Conservation (phyloP, 2,797 vertebrate genomes). For the Fringilla coelebs region DNA sequence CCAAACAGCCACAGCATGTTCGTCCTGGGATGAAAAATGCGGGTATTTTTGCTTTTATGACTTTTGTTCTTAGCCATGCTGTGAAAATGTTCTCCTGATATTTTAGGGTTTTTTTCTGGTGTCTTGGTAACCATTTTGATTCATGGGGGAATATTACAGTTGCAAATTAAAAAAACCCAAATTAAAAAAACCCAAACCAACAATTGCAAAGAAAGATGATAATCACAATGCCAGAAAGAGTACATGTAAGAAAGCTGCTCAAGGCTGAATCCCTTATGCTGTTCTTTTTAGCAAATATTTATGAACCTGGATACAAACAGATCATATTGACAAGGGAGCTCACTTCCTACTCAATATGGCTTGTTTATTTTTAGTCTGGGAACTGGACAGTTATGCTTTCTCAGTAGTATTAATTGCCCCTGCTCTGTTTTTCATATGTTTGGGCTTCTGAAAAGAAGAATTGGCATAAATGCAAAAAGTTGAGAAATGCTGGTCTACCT, state of each 20-base stretch:
- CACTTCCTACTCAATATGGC: neutral
- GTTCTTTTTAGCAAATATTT: neutral
- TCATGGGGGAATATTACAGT: neutral
- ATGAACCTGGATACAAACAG: neutral
- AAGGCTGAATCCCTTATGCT: neutral
- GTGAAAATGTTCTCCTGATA: neutral
- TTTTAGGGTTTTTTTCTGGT: neutral
- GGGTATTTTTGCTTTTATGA: constrained; percentile 3
- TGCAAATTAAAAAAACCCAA: neutral
- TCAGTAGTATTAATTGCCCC: neutral
- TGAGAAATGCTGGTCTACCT: neutral
- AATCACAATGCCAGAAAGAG: neutral
- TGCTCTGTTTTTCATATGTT: neutral
- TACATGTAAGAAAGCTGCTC: neutral
- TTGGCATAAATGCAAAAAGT: neutral
- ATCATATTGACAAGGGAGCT: neutral
- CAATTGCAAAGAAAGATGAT: neutral
- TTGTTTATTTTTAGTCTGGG: constrained; percentile 49
- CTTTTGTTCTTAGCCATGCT: neutral
- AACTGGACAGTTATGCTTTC: constrained; percentile 4
- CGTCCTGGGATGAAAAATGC: neutral
- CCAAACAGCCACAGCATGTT: neutral
- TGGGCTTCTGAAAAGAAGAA: neutral
- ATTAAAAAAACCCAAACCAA: neutral
- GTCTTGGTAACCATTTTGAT: neutral